Conservation (phyloP, 2,113 vertebrate genomes). For the Aspiorhynchus laticeps region DNA sequence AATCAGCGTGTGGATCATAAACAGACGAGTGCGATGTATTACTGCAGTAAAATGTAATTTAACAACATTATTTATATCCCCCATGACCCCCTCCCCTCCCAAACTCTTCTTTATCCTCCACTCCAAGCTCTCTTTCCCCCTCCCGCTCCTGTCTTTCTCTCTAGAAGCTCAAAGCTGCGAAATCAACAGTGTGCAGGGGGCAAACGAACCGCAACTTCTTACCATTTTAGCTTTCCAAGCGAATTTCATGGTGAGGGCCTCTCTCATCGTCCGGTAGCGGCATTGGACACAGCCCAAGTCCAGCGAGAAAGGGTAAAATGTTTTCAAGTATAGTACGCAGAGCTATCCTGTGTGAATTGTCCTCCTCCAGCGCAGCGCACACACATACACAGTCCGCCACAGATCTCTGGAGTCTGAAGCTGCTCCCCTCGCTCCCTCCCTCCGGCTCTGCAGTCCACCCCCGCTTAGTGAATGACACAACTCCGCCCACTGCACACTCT, state of each 20-base stretch:
- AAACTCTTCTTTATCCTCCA: conserved; percentile 55
- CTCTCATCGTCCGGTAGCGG: conserved; percentile 74
- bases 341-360: conserved; percentile 12
- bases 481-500: conserved; percentile 66
- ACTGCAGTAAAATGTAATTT: background rate
- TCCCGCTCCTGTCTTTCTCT: conserved; percentile 16
- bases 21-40: background rate
- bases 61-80: conserved; percentile 13
- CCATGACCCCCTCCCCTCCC: conserved; percentile 15
- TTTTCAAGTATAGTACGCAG: conserved; percentile 16
- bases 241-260: conserved; percentile 89
- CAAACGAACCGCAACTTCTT: conserved; percentile 62
- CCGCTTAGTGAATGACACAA: conserved; percentile 59
- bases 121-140: conserved; percentile 49
- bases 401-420: conserved; percentile 45
- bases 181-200: conserved; percentile 57
- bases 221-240: conserved; percentile 96
- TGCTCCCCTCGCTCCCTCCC: conserved; percentile 37
- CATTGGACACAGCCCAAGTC: conserved; percentile 70
- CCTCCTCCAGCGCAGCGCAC: background rate
- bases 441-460: conserved; percentile 35
- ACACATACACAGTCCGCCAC: conserved; percentile 40
- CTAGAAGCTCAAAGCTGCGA: conserved; percentile 54
- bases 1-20: background rate
- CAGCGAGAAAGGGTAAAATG: conserved; percentile 46